phyloP scores from a whole-genome alignment of 2,113 vertebrate species.

The Tonatia bakeri region DNA sequence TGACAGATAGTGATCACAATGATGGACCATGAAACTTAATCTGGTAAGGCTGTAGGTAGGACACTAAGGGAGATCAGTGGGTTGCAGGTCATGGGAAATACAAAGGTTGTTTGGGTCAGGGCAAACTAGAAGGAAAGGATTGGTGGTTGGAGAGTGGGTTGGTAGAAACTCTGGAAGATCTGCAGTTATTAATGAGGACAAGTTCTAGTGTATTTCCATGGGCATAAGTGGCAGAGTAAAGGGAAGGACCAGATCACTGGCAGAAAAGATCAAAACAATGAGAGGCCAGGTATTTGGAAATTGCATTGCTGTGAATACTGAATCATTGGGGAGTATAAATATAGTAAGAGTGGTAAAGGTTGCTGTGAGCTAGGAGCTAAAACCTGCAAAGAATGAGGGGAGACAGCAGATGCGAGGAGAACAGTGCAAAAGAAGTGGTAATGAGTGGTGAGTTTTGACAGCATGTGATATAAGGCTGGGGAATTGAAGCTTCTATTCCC shows the following conservation, averaged over 20 bases:
- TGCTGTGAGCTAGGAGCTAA: not conserved
- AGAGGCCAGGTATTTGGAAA: not conserved
- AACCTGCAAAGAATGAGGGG: not conserved
- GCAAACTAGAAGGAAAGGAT: not conserved
- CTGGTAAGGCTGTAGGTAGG: not conserved
- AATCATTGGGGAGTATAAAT: not conserved
- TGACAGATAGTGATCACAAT: not conserved
- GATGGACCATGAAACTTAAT: not conserved
- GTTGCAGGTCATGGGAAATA: not conserved
- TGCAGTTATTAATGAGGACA: not conserved
- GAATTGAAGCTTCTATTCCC: not conserved
- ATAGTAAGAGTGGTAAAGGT: not conserved
- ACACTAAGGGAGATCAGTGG: not conserved
- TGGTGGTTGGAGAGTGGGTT: not conserved
- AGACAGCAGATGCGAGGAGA: not conserved
- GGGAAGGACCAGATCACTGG: not conserved
- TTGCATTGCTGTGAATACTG: not conserved
- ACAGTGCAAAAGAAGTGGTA: no score
- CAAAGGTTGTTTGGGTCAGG: not conserved
- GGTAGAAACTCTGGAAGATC: not conserved
- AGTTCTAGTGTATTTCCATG: not conserved
- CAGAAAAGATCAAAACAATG: not conserved
- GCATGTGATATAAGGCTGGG: not conserved
- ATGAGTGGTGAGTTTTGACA: not conserved
- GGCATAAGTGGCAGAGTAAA: not conserved